Evolutionary conservation across 1,140 invertebrate species (phyloP).

Genomic region (Pachyrhynchus sulphureomaculatus): DNA sequence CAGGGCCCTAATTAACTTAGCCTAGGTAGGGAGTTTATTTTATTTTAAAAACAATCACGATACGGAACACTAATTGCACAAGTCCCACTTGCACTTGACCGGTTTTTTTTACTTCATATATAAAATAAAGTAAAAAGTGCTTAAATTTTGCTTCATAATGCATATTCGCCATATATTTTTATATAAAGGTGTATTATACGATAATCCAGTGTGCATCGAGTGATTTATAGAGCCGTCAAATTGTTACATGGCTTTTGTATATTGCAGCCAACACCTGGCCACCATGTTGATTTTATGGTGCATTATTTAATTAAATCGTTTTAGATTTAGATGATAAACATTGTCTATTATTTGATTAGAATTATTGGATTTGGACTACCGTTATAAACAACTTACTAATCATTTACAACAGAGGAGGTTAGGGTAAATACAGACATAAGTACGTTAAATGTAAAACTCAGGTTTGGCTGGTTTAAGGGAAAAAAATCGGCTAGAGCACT

Average conservation of each 20-base stretch:
- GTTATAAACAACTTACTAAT: not conserved
- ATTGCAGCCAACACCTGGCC: conserved; percentile 8
- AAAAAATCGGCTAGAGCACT: too few relatives aligned
- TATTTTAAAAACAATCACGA: too few relatives aligned
- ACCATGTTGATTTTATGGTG: conserved; percentile 1
- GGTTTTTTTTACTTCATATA: too few relatives aligned
- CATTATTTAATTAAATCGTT: conserved; percentile 12
- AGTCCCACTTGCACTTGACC: too few relatives aligned
- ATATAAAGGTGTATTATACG: conserved; percentile 9
- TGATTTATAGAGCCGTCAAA: conserved; percentile 11
- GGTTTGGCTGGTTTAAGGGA: too few relatives aligned
- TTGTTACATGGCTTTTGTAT: conserved; percentile 13
- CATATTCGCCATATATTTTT: not conserved
- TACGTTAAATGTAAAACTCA: too few relatives aligned
- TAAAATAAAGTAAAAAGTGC: too few relatives aligned
- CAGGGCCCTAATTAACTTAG: too few relatives aligned
- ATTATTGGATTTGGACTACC: not conserved
- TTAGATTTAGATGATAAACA: not conserved
- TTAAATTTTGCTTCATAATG: not conserved
- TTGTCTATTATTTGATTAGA: not conserved
- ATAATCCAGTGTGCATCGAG: not conserved
- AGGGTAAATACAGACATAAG: too few relatives aligned
- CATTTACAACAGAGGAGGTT: too few relatives aligned
- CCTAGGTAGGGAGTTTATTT: too few relatives aligned
- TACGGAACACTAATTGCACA: too few relatives aligned